Base-by-base conservation (phyloP, 2,113 vertebrate genomes). In the Gallinago paraguaiae region DNA sequence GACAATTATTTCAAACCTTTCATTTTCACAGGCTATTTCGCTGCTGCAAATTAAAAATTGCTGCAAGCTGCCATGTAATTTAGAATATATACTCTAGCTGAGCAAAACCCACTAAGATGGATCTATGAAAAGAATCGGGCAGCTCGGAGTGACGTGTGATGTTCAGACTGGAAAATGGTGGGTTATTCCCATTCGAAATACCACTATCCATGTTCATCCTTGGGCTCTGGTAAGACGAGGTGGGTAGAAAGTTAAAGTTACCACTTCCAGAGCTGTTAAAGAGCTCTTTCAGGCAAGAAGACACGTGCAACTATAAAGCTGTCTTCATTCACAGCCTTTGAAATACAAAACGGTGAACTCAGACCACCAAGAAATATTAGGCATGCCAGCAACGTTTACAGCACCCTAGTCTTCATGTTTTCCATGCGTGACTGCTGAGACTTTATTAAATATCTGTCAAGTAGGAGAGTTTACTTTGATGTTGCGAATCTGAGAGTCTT, bases 311-410 rank as follows among this genome's bases (percentile, higher is more conserved):
- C 93, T 94, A 86, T 77, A 94, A 95, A 97, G 41, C 93, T 97
- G 89, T 92, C 92, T 97, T 93, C 87, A 45, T 90, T 97, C 64
- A 93, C 45, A 95, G 84, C 92, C 96, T 98, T 97, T 98, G 96
- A 98, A 97, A 97, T 76, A 68, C 18, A 86, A 97, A 97, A 61
- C 88, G 12, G 39, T 50, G 75, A 94, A 95, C 92, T 97, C 93
- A 90, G 97, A 97, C 97, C 97, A 97, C 97, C 95, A 91, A 81
- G 96, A 87, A 93, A 81, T 68, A 70, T n/a, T 46, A 93, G 94
- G 76, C 74, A 65, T 61, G 96, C 95, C 95, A 97, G 88, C 57
- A 88, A 93, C 68, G 88, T 96, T 98, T 92, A 79, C 93, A 72
- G 96, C 90, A 67, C 83, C 20, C 88, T 51, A 90, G 60, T 51